Conservation (phyloP, 37 sponge, comb jelly and placozoan species). For the Amphimedon queenslandica region DNA sequence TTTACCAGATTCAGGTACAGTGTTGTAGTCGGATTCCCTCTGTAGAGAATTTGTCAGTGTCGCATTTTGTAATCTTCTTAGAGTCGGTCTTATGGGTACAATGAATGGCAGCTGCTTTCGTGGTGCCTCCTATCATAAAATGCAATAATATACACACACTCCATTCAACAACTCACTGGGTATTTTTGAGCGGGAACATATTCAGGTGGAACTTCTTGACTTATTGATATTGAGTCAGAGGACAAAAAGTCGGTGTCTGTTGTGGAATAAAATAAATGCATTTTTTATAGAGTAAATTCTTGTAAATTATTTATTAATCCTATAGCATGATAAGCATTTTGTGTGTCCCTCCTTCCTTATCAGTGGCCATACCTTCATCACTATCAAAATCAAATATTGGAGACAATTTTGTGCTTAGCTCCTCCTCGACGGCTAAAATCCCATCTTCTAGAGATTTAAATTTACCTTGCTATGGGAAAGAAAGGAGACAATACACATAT, state of each 20-base stretch:
- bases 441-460: constrained; percentile 24
- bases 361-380: no score
- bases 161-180: constrained; percentile 19
- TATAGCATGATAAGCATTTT: no score
- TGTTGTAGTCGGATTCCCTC: no score
- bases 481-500: neutral
- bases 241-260: no score
- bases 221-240: constrained; percentile 15
- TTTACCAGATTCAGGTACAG: no score
- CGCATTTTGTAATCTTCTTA: constrained; percentile 18
- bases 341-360: no score
- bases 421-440: constrained; percentile 7
- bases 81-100: constrained; percentile 46
- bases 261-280: no score
- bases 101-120: constrained; percentile 38
- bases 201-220: constrained; percentile 30
- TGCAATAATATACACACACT: neutral
- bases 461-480: constrained; percentile 21
- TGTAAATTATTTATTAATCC: no score
- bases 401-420: constrained; percentile 9
- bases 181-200: constrained; percentile 33
- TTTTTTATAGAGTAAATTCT: no score
- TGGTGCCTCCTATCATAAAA: constrained; percentile 29
- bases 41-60: neutral
- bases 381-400: constrained; percentile 45